These are phyloP conservation scores for Ptiloglossa arizonensis DNA, from an alignment of 1,140 invertebrate species.

Conservation along the genomic window DNA sequence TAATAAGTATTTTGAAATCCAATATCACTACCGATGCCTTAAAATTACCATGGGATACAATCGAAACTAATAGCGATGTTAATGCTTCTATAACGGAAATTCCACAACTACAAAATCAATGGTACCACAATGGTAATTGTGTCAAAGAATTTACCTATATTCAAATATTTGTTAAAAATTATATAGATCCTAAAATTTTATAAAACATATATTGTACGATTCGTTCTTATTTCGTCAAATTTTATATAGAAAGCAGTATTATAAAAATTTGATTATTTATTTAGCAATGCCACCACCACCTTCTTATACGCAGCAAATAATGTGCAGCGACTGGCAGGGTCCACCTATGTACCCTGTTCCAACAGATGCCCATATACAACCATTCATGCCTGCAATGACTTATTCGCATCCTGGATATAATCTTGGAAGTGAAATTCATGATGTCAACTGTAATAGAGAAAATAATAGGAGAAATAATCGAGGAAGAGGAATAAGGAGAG, in stretches of 20 bases:
- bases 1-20: slow-evolving; percentile 72
- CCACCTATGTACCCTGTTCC: slow-evolving; percentile 64
- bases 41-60: slow-evolving; percentile 77
- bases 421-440: slow-evolving; percentile 61
- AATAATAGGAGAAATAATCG: slow-evolving; percentile 65
- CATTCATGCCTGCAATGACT: slow-evolving; percentile 59
- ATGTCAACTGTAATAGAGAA: slow-evolving; percentile 62
- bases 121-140: slow-evolving; percentile 72
- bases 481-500: slow-evolving; percentile 64
- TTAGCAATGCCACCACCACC: slow-evolving; percentile 60
- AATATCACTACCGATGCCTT: slow-evolving; percentile 67
- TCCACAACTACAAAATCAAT: slow-evolving; percentile 67
- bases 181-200: not conserved
- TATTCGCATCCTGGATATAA: slow-evolving; percentile 63
- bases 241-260: slow-evolving; percentile 24
- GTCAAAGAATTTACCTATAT: not conserved
- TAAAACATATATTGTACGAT: slow-evolving; percentile 4
- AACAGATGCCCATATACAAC: slow-evolving; percentile 61
- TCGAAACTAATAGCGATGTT: slow-evolving; percentile 63
- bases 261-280: slow-evolving; percentile 43
- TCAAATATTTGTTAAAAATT: not conserved
- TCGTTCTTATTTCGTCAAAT: not conserved
- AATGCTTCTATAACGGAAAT: slow-evolving; percentile 54
- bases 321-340: slow-evolving; percentile 66
- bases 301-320: slow-evolving; percentile 60